Base-by-base conservation (phyloP, 2,888 invertebrate genomes). In the Drosophila maculinotata region DNA sequence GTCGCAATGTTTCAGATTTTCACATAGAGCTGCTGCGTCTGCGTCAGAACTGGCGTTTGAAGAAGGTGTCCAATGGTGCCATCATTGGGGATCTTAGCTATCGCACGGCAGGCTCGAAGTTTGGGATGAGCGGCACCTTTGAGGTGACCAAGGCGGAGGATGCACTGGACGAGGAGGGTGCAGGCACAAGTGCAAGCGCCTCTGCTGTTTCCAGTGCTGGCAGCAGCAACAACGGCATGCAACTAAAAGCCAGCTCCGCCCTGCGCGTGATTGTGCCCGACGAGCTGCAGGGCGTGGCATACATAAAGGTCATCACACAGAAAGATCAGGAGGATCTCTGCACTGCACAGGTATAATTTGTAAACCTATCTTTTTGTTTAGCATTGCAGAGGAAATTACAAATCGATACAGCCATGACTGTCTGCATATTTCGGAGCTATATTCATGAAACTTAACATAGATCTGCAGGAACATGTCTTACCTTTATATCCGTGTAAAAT, bases 21-120 rank as follows among this genome's bases (percentile, higher is more conserved):
- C 98, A 99, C 86, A 96, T 97, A 57, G 98, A 99, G 89, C 91
- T 99, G 53, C 90, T 98, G 23, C 93, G 97, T 60, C 92, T 99
- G 41, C 92, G 99, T 33, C 98, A 98, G 89, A 97, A 97, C 89
- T 99, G 98, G 98, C 93, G 98, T 42, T 92, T 99, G n/a, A 98
- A 98, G 90, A 98, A 98, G 92, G 97, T 98, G 0, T 97, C 97
- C 0, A 98, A 97, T 10, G 71, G 71, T 90, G 95, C 96, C 0
- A 99, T 99, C 58, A 96, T 99, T 51, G 99, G 99, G 0, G 99
- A 99, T 92, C 93, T 99, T 5, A 98, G 98, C 90, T 99, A 98
- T 89, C 94, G 97, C 67, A 98, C 98, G 88, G 98, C 98, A 69
- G 98, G 98, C 1, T 98, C 98, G 0, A 96, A 98, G 89, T 98